Evolutionary conservation across 2,888 invertebrate species (phyloP), one percentile per base, ranked within the genome.

Genomic region (Tyria jacobaeae): DNA sequence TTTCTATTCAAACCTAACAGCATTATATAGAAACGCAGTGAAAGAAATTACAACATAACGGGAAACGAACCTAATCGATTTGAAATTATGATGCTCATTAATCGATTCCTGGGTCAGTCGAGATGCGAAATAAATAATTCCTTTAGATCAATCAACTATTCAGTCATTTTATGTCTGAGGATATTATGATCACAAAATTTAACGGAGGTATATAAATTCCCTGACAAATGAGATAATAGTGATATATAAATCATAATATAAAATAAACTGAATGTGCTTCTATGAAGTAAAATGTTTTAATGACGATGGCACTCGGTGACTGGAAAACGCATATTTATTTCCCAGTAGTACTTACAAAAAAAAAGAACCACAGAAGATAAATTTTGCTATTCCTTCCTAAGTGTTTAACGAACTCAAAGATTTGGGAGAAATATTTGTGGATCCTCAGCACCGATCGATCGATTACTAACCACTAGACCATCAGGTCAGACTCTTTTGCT

Each of bases 1-100:
- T 62, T 52, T 49, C 73, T 70, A 66, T 74, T 76, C 74, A 75
- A 48, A 31, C 48, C 21, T 27, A n/a, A 25, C 53, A n/a, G 39
- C 39, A 53, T 39, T 53, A 72, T 69, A 71, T 53, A 10, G 37
- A 56, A 50, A 25, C 65, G 60, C 70, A 64, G 65, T 58, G 56
- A 31, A 52, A 74, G 62, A 66, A 75, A 72, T 65, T 72, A 67
- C 69, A 17, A 50, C 37, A 41, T 53, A 75, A 70, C 73, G 67
- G 73, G 62, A 70, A 59, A 57, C 34, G 58, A 73, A 67, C 64
- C 66, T 72, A 64, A 70, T 73, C 73, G 67, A 75, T 74, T 75
- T 60, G 1, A 50, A 50, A 60, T 55, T 44, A 55, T 50, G 41
- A 55, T 50, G 24, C 34, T 50, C 17, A 54, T 34, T 44, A 49